Conservation (phyloP, 2,113 vertebrate genomes). For the Ictalurus punctatus region DNA sequence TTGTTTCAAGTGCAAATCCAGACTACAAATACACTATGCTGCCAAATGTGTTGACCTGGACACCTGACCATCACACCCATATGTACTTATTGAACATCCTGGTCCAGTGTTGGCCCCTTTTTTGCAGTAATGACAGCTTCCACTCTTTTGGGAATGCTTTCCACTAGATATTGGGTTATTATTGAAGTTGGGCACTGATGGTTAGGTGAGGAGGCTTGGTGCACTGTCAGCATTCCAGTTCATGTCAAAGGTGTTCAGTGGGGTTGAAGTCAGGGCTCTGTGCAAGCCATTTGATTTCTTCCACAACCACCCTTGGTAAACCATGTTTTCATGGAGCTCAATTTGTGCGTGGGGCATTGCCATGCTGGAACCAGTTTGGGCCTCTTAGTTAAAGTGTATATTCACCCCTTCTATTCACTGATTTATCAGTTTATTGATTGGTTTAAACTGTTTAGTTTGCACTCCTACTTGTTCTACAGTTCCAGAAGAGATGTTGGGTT, state of each 20-base stretch:
- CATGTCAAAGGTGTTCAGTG: neutral
- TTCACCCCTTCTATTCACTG: neutral
- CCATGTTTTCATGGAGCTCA: too few relatives aligned
- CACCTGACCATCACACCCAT: neutral
- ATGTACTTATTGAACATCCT: neutral
- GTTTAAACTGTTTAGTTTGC: neutral
- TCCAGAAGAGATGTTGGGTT: neutral
- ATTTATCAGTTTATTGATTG: neutral
- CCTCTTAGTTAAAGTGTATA: neutral
- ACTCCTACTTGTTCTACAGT: neutral
- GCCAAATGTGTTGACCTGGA: too few relatives aligned
- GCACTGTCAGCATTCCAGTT: neutral
- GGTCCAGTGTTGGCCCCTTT: neutral
- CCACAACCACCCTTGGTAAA: too few relatives aligned
- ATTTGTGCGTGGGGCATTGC: too few relatives aligned
- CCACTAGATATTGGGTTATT: neutral
- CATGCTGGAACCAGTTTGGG: neutral
- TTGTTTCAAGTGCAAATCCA: conserved; percentile 1
- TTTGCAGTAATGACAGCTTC: neutral
- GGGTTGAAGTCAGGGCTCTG: too few relatives aligned
- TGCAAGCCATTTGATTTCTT: too few relatives aligned
- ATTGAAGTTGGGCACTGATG: neutral
- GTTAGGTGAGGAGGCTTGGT: neutral
- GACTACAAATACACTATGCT: neutral
- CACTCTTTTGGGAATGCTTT: neutral